These are phyloP conservation scores for Pterostichus madidus DNA, from an alignment of 2,888 invertebrate species.

Conservation along the genomic window DNA sequence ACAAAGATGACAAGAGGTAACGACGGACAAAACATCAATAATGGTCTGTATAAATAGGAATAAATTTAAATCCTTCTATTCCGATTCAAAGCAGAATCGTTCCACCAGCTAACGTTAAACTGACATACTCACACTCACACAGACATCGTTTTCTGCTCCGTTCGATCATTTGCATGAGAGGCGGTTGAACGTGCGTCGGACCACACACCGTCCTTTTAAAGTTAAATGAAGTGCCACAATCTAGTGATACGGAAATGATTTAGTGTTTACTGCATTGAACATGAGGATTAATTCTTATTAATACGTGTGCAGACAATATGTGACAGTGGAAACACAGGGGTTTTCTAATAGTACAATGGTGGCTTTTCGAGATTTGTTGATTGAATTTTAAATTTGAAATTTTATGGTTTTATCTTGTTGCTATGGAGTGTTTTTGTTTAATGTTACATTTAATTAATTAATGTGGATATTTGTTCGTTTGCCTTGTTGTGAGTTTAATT, in stretches of 20 bases:
- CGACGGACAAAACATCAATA: constrained; percentile 41
- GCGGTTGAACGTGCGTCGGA: constrained; percentile 27
- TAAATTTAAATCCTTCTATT: constrained; percentile 37
- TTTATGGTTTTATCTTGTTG: neutral
- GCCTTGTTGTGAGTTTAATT: no score
- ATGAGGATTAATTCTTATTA: constrained; percentile 46
- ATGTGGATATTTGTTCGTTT: neutral
- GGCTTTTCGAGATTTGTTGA: neutral
- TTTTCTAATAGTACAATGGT: constrained; percentile 25
- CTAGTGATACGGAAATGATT: constrained; percentile 52
- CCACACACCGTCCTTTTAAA: constrained; percentile 28
- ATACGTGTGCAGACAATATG: constrained; percentile 2
- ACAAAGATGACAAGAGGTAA: constrained; percentile 42
- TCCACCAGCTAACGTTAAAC: constrained; percentile 19
- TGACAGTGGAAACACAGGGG: constrained; percentile 38
- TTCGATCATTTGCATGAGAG: constrained; percentile 54
- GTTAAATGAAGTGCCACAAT: constrained; percentile 53
- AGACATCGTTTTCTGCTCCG: neutral
- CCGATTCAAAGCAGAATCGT: constrained; percentile 18
- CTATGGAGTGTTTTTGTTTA: neutral
- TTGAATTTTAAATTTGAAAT: constrained; percentile 24
- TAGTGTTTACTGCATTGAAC: constrained; percentile 47
- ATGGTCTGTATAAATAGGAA: constrained; percentile 55
- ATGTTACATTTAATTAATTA: constrained; percentile 18
- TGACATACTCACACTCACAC: no score